Base-by-base conservation (phyloP, 2,797 vertebrate species). In the Brachyalestes nurse region DNA sequence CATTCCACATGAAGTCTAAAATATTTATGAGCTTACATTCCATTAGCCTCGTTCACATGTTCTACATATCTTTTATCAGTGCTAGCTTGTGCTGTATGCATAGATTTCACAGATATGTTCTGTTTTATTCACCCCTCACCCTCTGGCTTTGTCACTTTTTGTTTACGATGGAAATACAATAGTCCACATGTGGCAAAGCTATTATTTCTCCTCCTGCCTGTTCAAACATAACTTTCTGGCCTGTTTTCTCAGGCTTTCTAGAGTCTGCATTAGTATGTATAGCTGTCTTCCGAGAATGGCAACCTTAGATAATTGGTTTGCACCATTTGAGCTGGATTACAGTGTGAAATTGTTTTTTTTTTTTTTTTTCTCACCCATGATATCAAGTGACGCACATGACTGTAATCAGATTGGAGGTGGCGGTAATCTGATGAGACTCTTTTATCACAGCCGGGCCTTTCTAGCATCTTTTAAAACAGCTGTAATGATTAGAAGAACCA, bases 271-370 rank as follows among this genome's bases (percentile, higher is more conserved):
- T 82, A 82, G 58, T 0, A 86, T 86, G 85, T 71, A 77, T 87
- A 85, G 84, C 85, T 34, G 85, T 89, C 86, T 88, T 91, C 88
- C 88, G 91, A 90, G 92, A 89, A 84, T 81, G 86, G 89, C 87
- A 87, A 79, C 80, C 86, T 86, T 77, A 85, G 81, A 86, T 91
- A 90, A 92, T 92, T 90, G 84, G 88, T 88, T 93, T 88, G 86
- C 81, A 80, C 79, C 5, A 71, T 88, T 89, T 87, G 86, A 91
- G 91, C 55, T 74, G 34, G 76, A 86, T 77, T 79, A 79, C 70
- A 51, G 72, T 67, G 72, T 87, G 67, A 75, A 85, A 73, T 84
- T 19, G 2, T 17, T 58, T 72, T 55, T 81, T 77, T 71, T 60
- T 1, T 1, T 28, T 28, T 28, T 34, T 34, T 34, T 34, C 4